Base-by-base conservation (phyloP, 2,888 invertebrate species). In the Monochamus alternatus region DNA sequence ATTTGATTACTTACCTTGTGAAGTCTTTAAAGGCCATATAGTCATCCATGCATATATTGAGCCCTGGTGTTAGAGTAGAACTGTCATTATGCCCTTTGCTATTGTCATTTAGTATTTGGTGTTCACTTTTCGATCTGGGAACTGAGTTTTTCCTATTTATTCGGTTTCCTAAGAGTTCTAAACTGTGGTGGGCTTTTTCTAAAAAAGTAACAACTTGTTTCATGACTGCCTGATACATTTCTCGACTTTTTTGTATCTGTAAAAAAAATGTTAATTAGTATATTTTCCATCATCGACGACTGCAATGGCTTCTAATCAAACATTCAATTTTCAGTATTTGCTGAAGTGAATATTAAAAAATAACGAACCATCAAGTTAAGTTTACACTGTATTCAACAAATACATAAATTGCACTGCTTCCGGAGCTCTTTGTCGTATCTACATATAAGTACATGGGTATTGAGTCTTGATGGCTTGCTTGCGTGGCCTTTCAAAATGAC, bases 171-270 rank as follows among this genome's bases (percentile, higher is more conserved):
- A 91, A 84, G 62, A 89, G 84, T 81, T 92, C 92, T 80, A 94
- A 90, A 82, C 93, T 93, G 80, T 92, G 92, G 84, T 93, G 93
- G 4, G 93, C 92, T 87, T 92, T 91, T 85, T 93, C 94, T 83
- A 94, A 87, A 87, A 94, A 94, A 76, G 91, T 91, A 60, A 93
- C 92, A 80, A 94, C 92, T 88, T 94, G 94, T 85, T 92, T 92
- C 89, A 94, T 92, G 84, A 94, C 90, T 44, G 93, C 93, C 86
- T 93, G 91, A 87, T 94, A 94, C 94, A 94, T 94, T 87, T 93
- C 92, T 79, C 93, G 90, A 87, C 92, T 94, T 70, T 93, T 91
- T 87, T 94, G 93, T 78, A 92, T 92, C 94, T 94, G 90, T 83
- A 91, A 87, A 74, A 43, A 59, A 64, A 58, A 66, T 67, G 12